Evolutionary conservation across 2,888 invertebrate species (phyloP).

Genomic region (Rhimphoctona megacephalus): DNA sequence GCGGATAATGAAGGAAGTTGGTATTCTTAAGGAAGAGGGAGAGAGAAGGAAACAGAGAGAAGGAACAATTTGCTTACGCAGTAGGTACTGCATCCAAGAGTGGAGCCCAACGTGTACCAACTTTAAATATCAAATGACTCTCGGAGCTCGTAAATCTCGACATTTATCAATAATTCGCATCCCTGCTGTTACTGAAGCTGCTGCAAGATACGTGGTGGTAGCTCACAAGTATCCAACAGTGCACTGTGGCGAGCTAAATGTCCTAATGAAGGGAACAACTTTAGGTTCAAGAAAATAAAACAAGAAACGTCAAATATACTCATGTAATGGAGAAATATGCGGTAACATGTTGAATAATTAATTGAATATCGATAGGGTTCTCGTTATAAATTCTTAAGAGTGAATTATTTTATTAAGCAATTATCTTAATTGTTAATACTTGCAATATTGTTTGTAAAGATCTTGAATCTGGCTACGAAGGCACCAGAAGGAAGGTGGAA

Average conservation of each 20-base stretch:
- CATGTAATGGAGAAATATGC: conserved; percentile 30
- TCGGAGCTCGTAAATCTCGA: conserved; percentile 65
- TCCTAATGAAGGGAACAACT: conserved; percentile 79
- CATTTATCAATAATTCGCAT: conserved; percentile 65
- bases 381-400: background rate
- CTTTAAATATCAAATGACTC: conserved; percentile 64
- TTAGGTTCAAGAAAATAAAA: conserved; percentile 63
- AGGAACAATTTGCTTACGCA: conserved; percentile 66
- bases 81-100: conserved; percentile 39
- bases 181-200: conserved; percentile 36
- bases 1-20: conserved; percentile 35
- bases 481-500: conserved; percentile 9
- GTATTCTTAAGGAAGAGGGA: conserved; percentile 41
- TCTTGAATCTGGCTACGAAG: conserved; percentile 11
- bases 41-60: conserved; percentile 34
- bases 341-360: conserved; percentile 3
- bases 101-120: conserved; percentile 61
- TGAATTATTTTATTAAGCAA: background rate
- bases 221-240: conserved; percentile 35
- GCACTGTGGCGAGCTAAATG: conserved; percentile 65
- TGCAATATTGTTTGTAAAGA: background rate
- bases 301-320: conserved; percentile 19
- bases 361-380: conserved; percentile 26
- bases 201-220: conserved; percentile 28
- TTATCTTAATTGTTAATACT: background rate